Base-by-base conservation (phyloP, 2,797 vertebrate species). In the Cryptoprocta ferox region DNA sequence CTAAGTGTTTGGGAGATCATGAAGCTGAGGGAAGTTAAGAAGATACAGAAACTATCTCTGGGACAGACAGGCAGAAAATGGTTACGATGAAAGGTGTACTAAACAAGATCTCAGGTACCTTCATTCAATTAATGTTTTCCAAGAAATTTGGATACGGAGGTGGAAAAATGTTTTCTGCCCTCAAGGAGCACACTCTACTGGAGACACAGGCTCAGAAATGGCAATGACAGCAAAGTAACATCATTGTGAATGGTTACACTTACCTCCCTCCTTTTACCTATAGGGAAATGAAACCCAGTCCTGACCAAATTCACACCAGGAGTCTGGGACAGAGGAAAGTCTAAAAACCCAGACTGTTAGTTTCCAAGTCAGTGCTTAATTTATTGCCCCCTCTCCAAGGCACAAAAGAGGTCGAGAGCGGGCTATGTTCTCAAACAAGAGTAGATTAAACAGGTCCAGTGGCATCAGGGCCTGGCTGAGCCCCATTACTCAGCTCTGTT, bases 351-450 rank as follows among this genome's bases (percentile, higher is more conserved):
- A 24, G 12, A 24, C 24, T 93, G 53, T 50, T 88, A 32, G 63
- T 90, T 92, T 81, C 26, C 45, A 97, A 85, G 37, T 63, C 66
- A 26, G 68, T 45, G 48, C 28, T 96, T 95, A 76, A 93, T 90
- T 95, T 76, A 79, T 48, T 32, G n/a, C 21, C 53, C 18, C 18
- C 30, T 91, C 71, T 35, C 45, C 56, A 32, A n/a, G 28, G 39
- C 39, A 45, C 28, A 56, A 73, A 94, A 50, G 18, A 82, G 66
- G 61, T 48, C 75, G 59, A 56, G n/a, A 59, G 66, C 5, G 15
- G 82, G 32, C 39, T 85, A n/a, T 91, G 53, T 59, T 81, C 83
- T 89, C 83, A 95, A 97, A 96, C 5, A 89, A 94, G 42, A 94
- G 28, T 42, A 78, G 30, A 90, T 81, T 89, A 35, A 66, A 71